Conservation (phyloP, 2,113 vertebrate species). For the Lipophrys pholis region DNA sequence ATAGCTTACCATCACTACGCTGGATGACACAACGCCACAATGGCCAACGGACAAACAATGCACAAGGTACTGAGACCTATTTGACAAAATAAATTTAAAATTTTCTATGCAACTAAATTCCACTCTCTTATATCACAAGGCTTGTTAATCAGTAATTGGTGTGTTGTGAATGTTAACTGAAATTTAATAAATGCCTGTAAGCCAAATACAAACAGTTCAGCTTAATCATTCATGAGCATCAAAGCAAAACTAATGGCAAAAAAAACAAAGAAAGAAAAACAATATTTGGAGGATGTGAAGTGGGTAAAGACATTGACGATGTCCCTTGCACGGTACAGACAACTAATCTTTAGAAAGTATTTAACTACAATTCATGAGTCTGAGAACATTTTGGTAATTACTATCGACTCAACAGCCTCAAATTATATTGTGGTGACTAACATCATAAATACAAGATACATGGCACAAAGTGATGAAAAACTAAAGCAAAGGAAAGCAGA, state of each 20-base stretch:
- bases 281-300: not conserved
- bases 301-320: not conserved
- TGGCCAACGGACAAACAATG: not conserved
- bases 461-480: not conserved
- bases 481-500: not conserved
- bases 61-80: not conserved
- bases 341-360: not conserved
- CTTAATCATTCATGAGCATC: not conserved
- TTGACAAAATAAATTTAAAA: not conserved
- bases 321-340: not conserved
- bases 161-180: no score
- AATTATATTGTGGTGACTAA: not conserved
- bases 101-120: not conserved
- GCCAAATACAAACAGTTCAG: not conserved
- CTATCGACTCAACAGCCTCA: not conserved
- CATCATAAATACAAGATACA: not conserved
- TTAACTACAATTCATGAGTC: not conserved
- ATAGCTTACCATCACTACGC: slow-evolving; percentile 17
- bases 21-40: not conserved
- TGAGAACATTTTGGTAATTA: not conserved
- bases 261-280: not conserved
- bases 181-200: not conserved
- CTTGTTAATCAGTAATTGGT: no score
- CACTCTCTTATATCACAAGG: not conserved
- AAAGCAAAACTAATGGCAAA: not conserved